Percentiles rank a stretch among this genome's conserved stretches.
Conservation (phyloP, 1,140 invertebrate species). For the Drosophila willistoni region DNA sequence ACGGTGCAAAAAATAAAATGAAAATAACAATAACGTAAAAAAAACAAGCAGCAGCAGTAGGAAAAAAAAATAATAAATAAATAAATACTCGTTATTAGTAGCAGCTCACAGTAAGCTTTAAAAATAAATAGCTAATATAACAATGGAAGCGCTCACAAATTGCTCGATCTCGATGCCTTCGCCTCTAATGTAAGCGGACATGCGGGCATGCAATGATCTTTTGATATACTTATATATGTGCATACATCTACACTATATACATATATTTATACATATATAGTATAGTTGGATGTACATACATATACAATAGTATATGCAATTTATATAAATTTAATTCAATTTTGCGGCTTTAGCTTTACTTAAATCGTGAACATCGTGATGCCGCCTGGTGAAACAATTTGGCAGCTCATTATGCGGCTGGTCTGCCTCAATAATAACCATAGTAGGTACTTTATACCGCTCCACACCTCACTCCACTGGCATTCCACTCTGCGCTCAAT, state of each 20-base stretch:
- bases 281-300: constrained; percentile 27
- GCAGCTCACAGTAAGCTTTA: constrained; percentile 66
- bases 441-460: constrained; percentile 49
- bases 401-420: constrained; percentile 74
- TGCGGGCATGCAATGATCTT: constrained; percentile 63
- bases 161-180: constrained; percentile 49
- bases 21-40: constrained; percentile 59
- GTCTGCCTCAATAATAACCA: constrained; percentile 61
- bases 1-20: constrained; percentile 40
- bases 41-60: constrained; percentile 31
- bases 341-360: constrained; percentile 50
- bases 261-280: constrained; percentile 34
- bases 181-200: constrained; percentile 76
- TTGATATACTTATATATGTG: constrained; percentile 43
- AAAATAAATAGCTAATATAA: constrained; percentile 76
- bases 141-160: constrained; percentile 68
- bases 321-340: constrained; percentile 82
- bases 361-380: constrained; percentile 67
- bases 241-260: constrained; percentile 12
- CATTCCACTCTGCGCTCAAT: constrained; percentile 10
- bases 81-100: constrained; percentile 49
- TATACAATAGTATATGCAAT: constrained; percentile 62
- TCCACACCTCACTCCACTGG: not conserved
- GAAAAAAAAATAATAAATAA: constrained; percentile 20
- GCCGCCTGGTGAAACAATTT: constrained; percentile 58